Evolutionary conservation across 2,888 invertebrate genomes (phyloP), one percentile per base, ranked within the genome.

Genomic region (Cosmopolites sordidus): DNA sequence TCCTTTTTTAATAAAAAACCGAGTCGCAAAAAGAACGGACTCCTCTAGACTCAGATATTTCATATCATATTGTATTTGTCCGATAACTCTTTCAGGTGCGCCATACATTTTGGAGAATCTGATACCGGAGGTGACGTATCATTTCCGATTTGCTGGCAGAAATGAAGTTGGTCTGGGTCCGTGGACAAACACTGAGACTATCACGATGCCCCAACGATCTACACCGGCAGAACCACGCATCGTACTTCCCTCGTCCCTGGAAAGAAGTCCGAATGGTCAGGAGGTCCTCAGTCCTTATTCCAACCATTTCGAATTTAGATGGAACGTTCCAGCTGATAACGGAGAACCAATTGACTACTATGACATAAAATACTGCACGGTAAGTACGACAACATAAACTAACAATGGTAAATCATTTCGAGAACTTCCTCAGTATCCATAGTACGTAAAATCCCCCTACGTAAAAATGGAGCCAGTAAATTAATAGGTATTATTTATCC

Each of bases 301-400:
- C 17, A 86, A 89, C 74, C 85, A 84, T 69, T 92, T 84, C 69
- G 89, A 91, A 67, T 73, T 93, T 15, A 80, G 84, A 67, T 94
- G 93, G 93, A 83, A 83, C 65, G 83, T 87, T 45, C 92, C 93
- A 0, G 84, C 86, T 45, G 89, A 93, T 69, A 94, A 94, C 73
- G 94, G 94, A 6, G 91, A 91, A 74, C 87, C 86, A 17, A 92
- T 94, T 67, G 87, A 89, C 69, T 79, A 79, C 72, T 94, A 92
- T 73, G 81, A 85, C 71, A 80, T 94, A 60, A 83, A 79, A 70
- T 89, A 85, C 73, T 92, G 91, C 72, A 83, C 85, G 69, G 89
- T 91, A 78, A 83, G 81, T 75, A 29, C 2, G 8, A 5, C 22
- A 22, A 22, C n/a, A n/a, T n/a, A n/a, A n/a, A n/a, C n/a, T n/a